Evolutionary conservation across 2,797 vertebrate genomes (phyloP), one percentile per base, ranked within the genome.

Genomic region (Oreortyx pictus): DNA sequence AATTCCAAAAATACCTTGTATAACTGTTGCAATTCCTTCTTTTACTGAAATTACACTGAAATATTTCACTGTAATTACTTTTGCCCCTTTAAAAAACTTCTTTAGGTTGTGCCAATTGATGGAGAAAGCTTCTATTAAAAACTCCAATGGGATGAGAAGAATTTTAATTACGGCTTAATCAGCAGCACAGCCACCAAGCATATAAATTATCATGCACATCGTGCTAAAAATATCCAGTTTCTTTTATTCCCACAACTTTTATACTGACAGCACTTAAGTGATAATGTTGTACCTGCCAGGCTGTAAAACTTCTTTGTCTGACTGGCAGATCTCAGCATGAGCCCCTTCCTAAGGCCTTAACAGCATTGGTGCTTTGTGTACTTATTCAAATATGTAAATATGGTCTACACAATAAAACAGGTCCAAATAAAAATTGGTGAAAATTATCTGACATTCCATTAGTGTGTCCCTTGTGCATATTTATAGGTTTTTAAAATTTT

Each of bases 121-220:
- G 97, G 97, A 98, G 97, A 97, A 98, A 97, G 94, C 97, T 98
- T 98, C 97, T 96, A 98, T 97, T 98, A 98, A 98, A 98, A 97
- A 98, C 97, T 98, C 98, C 98, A 98, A 97, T 98, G 97, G 97
- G 98, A 98, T 98, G 98, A 98, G 98, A 98, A 98, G 98, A 98
- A 98, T 98, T 99, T 98, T 98, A 99, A 99, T 99, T 98, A 99
- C 98, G 98, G 98, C 98, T 98, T 99, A 99, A 98, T 99, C 98
- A 99, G 99, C 98, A 99, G 98, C 98, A 99, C 98, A 99, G 99
- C 99, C 98, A 99, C 99, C 98, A 99, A 99, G 99, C 99, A 99
- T 99, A 99, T 99, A 99, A 99, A 99, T 99, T 99, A 99, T 99
- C 99, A 99, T 99, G 99, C 99, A 99, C 98, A 97, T 99, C 99